Base-by-base conservation (phyloP, 2,888 invertebrate species). In the Drosophila mulleri region DNA sequence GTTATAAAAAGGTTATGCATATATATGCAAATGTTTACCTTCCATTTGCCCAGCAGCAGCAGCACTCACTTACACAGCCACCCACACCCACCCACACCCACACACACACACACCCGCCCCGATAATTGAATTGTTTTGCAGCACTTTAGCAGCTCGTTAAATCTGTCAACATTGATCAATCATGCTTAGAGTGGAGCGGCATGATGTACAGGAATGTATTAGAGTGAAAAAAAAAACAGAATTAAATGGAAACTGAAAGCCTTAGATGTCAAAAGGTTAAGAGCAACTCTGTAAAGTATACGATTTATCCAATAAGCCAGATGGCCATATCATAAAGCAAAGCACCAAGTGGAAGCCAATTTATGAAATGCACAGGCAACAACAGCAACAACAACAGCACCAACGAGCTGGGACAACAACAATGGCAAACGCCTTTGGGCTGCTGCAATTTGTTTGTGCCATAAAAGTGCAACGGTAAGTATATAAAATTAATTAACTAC, bases 81-180 rank as follows among this genome's bases (percentile, higher is more conserved):
- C 35, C 48, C 65, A 50, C 29, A 0, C 20, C 11, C 32, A 45
- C 67, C 53, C 59, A 23, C 50, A n/a, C 39, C 3, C 60, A 41
- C 41, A 67, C 58, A 41, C 26, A 29, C 52, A 41, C 59, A 52
- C 23, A 16, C 42, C 32, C 57, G 12, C n/a, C 6, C 53, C 32
- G 67, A 74, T 86, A 88, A 88, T 88, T 89, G 80, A 88, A 89
- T 88, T 89, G 80, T 88, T 88, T 81, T 83, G 79, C 82, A 83
- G 90, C 88, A 89, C 86, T 88, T 88, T 89, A 70, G 63, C 88
- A 86, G 84, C 87, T 89, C 90, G 88, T 89, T 88, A 88, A 88
- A 83, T 88, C 82, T 86, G 88, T 88, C 90, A 89, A 88, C 90
- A 82, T 80, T 83, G 82, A 88, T 89, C 87, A 81, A 86, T 88